These are phyloP conservation scores for Cavia porcellus DNA, from an alignment of 2,113 vertebrate species.

Conservation along the genomic window DNA sequence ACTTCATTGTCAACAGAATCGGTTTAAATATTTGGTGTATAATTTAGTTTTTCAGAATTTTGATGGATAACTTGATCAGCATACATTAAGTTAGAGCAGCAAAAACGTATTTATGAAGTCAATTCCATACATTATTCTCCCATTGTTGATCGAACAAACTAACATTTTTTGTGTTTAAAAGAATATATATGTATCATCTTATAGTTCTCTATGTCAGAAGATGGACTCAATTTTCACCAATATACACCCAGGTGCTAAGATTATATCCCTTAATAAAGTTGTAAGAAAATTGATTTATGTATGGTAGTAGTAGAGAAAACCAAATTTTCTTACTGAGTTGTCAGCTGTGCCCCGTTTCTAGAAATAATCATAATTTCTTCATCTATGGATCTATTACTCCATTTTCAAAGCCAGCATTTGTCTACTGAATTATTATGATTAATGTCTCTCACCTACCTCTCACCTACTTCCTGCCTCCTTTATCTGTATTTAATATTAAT, in stretches of 20 bases:
- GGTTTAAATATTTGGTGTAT: conserved; percentile 57
- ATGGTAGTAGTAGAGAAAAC: background rate
- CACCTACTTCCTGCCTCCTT: background rate
- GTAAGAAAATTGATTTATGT: background rate
- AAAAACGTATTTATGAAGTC: background rate
- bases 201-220: background rate
- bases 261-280: background rate
- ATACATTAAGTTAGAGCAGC: background rate
- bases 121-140: background rate
- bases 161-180: background rate
- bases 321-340: background rate
- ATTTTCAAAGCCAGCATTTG: too few relatives aligned
- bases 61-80: background rate
- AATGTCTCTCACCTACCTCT: too few relatives aligned
- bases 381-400: too few relatives aligned
- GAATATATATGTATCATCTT: background rate
- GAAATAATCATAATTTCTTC: background rate
- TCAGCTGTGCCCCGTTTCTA: background rate
- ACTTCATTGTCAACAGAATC: conserved; percentile 63
- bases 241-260: background rate
- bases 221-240: background rate
- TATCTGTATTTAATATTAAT: background rate
- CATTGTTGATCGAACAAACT: background rate
- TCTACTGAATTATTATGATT: background rate
- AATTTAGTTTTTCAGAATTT: background rate